phyloP scores from a whole-genome alignment of 92 coral and sea anemone genomes.

The Epizoanthus scotinus region DNA sequence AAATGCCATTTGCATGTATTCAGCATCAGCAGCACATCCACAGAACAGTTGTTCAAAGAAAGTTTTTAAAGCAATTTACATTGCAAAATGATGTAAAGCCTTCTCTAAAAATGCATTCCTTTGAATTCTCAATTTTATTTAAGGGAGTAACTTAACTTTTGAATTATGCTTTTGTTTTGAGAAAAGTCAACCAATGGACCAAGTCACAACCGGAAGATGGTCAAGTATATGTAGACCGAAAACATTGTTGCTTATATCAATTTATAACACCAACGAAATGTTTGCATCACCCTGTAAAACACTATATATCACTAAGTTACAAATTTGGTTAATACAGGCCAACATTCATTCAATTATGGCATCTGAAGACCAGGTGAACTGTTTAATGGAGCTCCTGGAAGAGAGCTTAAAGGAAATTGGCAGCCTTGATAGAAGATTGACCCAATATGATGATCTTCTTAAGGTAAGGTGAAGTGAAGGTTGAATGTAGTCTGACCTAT shows the following conservation, averaged over 20 bases:
- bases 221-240: no score
- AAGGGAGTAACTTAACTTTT: no score
- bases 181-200: no score
- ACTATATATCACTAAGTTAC: no score
- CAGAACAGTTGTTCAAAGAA: constrained; percentile 88
- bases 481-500: not conserved
- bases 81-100: no score
- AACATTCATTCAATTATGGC: constrained; percentile 97
- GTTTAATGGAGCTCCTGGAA: constrained; percentile 82
- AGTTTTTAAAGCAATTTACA: not conserved
- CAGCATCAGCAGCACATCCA: not conserved
- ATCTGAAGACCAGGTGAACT: constrained; percentile 94
- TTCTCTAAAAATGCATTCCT: no score
- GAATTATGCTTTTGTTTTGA: no score
- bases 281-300: no score
- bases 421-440: constrained; percentile 78
- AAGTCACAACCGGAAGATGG: no score
- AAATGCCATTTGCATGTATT: constrained; percentile 15
- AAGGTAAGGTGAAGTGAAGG: constrained; percentile 49
- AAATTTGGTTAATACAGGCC: constrained; percentile 54
- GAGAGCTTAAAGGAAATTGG: constrained; percentile 88
- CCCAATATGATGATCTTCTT: constrained; percentile 80
- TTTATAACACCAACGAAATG: no score
- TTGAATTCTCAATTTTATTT: no score
- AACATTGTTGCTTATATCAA: no score